Percentiles rank a stretch among this genome's conserved stretches.
Conservation (phyloP, 2,797 vertebrate genomes). For the Myripristis murdjan region DNA sequence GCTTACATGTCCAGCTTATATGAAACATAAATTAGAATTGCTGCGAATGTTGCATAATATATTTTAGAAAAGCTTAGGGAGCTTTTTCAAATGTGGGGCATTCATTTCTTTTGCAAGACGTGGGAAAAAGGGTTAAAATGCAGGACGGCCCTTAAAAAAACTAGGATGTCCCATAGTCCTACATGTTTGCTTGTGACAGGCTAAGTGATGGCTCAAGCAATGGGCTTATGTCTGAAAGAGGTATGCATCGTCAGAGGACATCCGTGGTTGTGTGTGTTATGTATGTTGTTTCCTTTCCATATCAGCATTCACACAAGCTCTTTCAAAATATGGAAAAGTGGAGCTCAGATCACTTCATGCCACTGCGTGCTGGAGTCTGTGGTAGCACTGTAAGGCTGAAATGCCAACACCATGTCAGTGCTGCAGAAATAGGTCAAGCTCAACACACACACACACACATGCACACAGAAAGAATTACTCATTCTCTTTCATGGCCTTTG, state of each 20-base stretch:
- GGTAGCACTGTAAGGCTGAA: constrained; percentile 57
- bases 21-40: too few relatives aligned
- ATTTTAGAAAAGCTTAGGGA: too few relatives aligned
- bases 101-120: too few relatives aligned
- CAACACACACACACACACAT: constrained; percentile 38
- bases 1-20: too few relatives aligned
- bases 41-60: too few relatives aligned
- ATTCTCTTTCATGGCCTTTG: constrained; percentile 87
- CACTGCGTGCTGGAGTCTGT: constrained; percentile 28
- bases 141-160: too few relatives aligned
- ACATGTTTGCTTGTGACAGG: not conserved
- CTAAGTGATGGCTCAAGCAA: too few relatives aligned
- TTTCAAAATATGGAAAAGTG: constrained; percentile 14
- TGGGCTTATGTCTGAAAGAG: too few relatives aligned
- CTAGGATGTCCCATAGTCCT: not conserved
- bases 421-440: constrained; percentile 77
- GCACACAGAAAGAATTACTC: constrained; percentile 75
- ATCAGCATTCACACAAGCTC: constrained; percentile 15
- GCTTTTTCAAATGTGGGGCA: too few relatives aligned
- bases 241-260: too few relatives aligned
- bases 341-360: constrained; percentile 2
- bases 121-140: too few relatives aligned
- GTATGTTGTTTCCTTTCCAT: constrained; percentile 25
- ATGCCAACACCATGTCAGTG: constrained; percentile 74
- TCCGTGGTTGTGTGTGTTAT: too few relatives aligned